Evolutionary conservation across 2,888 invertebrate species (phyloP), one percentile per base, ranked within the genome.

Genomic region (Diaperis boleti): DNA sequence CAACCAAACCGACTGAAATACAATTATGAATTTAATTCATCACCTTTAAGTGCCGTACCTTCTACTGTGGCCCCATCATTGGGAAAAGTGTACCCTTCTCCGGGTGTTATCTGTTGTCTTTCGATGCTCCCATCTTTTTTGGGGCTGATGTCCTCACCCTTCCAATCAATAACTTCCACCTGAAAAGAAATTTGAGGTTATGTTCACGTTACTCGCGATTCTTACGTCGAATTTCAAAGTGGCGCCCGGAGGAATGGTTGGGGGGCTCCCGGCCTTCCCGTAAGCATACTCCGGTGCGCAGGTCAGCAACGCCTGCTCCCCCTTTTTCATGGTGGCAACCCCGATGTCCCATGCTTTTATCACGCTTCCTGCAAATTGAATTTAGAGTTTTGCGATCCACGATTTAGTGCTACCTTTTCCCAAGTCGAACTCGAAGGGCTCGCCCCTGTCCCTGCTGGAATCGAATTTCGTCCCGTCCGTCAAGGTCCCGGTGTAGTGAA

Each of bases 281-380:
- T 98, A 98, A 0, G 95, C 98, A 83, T 96, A 98, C 62, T 94
- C 89, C 0, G 96, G 86, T 49, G 90, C 89, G 82, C 96, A 95
- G 0, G 91, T 93, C 47, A 98, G 82, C 52, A 89, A 84, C 44
- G 94, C 91, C 50, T 91, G 84, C 82, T 98, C 97, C 0, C 94
- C 94, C 72, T 89, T 90, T 81, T 91, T 93, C 98, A 99, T 98
- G 0, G 94, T 92, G 0, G 93, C 92, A 10, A 98, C 91, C 18
- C 96, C 97, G 68, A 94, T 86, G 75, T 98, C 98, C 93, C 97
- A 98, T 82, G 91, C 96, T 83, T 92, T 93, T 67, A 98, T 96
- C 1, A 97, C 96, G 50, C 82, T 82, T 0, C 89, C 92, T 92
- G 72, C 14, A 78, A 74, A 47, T 50, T 49, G 33, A 49, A 50